Evolutionary conservation across 2,797 vertebrate species (phyloP).

Genomic region (Callimico goeldii): DNA sequence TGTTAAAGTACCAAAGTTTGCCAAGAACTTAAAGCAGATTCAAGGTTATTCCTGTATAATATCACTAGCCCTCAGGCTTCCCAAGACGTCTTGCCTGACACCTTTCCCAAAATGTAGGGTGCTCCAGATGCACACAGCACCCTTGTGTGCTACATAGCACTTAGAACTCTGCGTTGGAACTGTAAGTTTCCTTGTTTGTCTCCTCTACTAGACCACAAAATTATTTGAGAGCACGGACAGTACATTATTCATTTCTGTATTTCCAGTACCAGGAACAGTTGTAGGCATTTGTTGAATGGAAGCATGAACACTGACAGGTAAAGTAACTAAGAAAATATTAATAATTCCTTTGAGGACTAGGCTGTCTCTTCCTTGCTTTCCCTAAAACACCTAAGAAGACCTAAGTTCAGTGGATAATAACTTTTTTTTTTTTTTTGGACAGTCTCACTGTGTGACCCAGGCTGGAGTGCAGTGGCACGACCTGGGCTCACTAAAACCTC

Average conservation of each 20-base stretch:
- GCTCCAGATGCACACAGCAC: not conserved
- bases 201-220: not conserved
- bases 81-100: not conserved
- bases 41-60: not conserved
- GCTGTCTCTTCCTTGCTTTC: not conserved
- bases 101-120: not conserved
- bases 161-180: not conserved
- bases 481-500: no score
- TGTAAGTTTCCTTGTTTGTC: not conserved
- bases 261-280: not conserved
- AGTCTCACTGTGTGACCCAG: no score
- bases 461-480: no score
- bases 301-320: not conserved
- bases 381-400: not conserved
- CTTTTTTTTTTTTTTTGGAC: no score
- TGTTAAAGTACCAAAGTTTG: not conserved
- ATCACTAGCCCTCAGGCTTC: not conserved
- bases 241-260: constrained; percentile 12
- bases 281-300: constrained; percentile 24
- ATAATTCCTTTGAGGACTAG: constrained; percentile 25
- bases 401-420: constrained; percentile 20
- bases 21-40: constrained; percentile 29
- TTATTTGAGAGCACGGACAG: not conserved
- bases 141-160: not conserved
- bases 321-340: not conserved